These are phyloP conservation scores for Euzetes globulus DNA, from an alignment of 2,888 invertebrate species.

Conservation along the genomic window DNA sequence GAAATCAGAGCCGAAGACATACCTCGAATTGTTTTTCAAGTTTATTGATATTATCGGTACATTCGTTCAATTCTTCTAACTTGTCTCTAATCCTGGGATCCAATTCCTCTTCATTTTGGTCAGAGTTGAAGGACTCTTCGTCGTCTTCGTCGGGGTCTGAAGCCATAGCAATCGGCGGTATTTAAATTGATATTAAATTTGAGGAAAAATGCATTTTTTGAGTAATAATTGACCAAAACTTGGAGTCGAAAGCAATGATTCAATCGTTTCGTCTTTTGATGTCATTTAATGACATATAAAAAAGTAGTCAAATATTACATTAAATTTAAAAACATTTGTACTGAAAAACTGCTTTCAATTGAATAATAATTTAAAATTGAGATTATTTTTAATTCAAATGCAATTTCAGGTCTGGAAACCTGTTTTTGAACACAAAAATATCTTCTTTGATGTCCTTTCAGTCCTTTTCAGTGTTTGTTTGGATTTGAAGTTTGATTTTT, in stretches of 20 bases:
- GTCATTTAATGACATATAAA: neutral
- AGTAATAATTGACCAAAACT: neutral
- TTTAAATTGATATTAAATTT: neutral
- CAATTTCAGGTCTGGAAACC: neutral
- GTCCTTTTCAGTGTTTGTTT: no score
- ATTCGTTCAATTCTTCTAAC: slow-evolving; percentile 37
- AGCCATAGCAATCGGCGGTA: neutral
- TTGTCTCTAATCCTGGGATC: slow-evolving; percentile 36
- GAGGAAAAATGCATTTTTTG: neutral
- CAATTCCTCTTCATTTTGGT: slow-evolving; percentile 6
- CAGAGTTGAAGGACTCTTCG: neutral
- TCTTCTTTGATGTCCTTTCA: no score
- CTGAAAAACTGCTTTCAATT: neutral
- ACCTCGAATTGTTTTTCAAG: slow-evolving; percentile 36
- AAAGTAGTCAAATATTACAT: no score
- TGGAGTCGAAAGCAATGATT: neutral
- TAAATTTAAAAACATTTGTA: neutral
- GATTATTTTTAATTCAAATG: neutral
- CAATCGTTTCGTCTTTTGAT: neutral
- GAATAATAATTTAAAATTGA: neutral
- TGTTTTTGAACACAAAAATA: no score
- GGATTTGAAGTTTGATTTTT: no score
- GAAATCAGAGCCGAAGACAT: neutral
- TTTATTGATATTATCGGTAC: slow-evolving; percentile 34
- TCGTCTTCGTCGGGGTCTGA: neutral